Base-by-base conservation (phyloP, 2,113 vertebrate species). In the Tetrao urogallus region DNA sequence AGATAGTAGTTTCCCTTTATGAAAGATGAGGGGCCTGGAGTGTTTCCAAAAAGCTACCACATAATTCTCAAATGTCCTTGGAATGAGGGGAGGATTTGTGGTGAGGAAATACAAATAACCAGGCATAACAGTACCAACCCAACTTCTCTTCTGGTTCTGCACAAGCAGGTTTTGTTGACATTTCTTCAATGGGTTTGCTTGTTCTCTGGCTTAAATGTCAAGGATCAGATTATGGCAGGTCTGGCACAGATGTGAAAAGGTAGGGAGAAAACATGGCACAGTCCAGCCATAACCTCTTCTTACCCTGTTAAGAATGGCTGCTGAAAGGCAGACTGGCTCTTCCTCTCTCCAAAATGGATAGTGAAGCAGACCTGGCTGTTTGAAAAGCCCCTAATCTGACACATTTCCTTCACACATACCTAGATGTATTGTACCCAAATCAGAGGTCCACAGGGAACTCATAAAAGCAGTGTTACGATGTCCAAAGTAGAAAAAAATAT, bases 31-130 rank as follows among this genome's bases (percentile, higher is more conserved):
- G 60, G 79, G 16, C 57, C 43, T 95, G 96, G 89, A 95, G 34
- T 45, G 42, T 92, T 96, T 97, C 87, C 93, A 89, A 32, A 91
- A 91, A 83, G 60, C 50, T 82, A 61, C 78, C 77, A 40, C 92
- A 22, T 81, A 50, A 60, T 90, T 95, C 84, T 91, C 75, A 94
- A 83, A 96, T 97, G 83, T 90, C 91, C 94, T 96, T 88, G 69
- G 48, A 91, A 73, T 74, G 79, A 95, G 82, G 78, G 81, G 93
- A 95, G 74, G 87, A 92, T 38, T 91, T 82, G 45, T 45, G 86
- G 90, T 91, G 95, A 82, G 58, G 38, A 69, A 91, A 57, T 60
- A 81, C 5, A 94, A 91, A 90, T 94, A 57, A 91, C 84, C 82
- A 82, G 69, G 22, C 89, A 52, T 73, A 66, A 86, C 2, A 2